Evolutionary conservation across 2,888 invertebrate genomes (phyloP).

Genomic region (Eulithis prunata): DNA sequence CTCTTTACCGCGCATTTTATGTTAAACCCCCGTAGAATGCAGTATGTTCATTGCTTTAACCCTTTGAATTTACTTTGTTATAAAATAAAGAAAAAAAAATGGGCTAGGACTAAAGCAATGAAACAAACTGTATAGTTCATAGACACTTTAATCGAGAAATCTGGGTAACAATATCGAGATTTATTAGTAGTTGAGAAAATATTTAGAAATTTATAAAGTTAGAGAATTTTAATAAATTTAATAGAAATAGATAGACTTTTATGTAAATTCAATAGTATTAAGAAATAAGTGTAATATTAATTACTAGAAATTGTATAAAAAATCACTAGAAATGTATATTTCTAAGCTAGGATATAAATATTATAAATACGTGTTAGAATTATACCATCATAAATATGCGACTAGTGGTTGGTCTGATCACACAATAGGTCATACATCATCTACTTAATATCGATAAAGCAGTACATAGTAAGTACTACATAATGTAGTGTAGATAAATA

Average conservation of each 20-base stretch:
- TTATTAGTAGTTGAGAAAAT: slow-evolving; percentile 1
- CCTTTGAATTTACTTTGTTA: slow-evolving; percentile 48
- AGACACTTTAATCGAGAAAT: slow-evolving; percentile 65
- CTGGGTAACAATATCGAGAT: slow-evolving; percentile 47
- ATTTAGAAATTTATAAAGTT: slow-evolving; percentile 1
- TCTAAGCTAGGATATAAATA: not conserved
- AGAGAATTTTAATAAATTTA: no score
- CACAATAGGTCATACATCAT: not conserved
- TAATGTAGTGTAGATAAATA: slow-evolving; percentile 1
- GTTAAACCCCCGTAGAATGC: slow-evolving; percentile 13
- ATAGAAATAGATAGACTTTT: no score
- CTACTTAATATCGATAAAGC: not conserved
- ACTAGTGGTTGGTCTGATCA: not conserved
- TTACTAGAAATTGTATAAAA: slow-evolving; percentile 19
- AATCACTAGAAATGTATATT: slow-evolving; percentile 5
- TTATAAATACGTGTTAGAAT: not conserved
- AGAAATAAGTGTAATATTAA: slow-evolving; percentile 1
- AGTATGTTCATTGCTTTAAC: slow-evolving; percentile 77
- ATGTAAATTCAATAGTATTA: not conserved
- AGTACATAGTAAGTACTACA: slow-evolving; percentile 3
- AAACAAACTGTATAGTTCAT: slow-evolving; percentile 65
- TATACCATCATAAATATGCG: not conserved
- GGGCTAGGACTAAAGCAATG: slow-evolving; percentile 80
- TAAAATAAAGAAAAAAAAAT: slow-evolving; percentile 33
- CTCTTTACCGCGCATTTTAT: slow-evolving; percentile 22